Base-by-base conservation (phyloP, 2,797 vertebrate genomes). In the Apodemus agrarius region DNA sequence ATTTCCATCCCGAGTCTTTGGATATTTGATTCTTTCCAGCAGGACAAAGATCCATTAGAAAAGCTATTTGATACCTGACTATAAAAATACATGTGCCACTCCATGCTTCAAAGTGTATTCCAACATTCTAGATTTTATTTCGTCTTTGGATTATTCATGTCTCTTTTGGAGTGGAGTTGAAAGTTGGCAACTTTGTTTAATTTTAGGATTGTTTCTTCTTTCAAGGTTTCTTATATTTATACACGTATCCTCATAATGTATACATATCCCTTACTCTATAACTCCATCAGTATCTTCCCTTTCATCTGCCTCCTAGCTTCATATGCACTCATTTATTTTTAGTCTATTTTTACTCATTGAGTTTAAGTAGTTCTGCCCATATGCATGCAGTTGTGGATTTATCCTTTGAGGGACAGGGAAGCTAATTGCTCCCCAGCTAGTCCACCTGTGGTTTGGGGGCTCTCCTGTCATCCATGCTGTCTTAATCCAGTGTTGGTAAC, bases 51-150 rank as follows among this genome's bases (percentile, higher is more conserved):
- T 37, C 5, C 87, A 75, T 82, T 37, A 54, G 57, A 40, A 34
- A 84, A 91, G 52, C 43, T 19, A 24, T 16, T 93, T 95, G 49
- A 63, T 81, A 80, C 54, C 80, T 86, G 21, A 90, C 52, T 80
- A 80, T 49, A 83, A 82, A 82, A 93, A 57, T 74, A 2, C 4
- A 63, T 21, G 12, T 31, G 14, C 57, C 75, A 54, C 40, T 67
- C 65, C 16, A 29, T 61, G 63, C 8, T 78, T 90, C 57, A 54
- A 78, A 63, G 19, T 37, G n/a, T 88, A n/a, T 63, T 63, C 9
- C n/a, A 89, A 34, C 11, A 49, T 65, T 79, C 34, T 63, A 6
- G 31, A 87, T n/a, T 4, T 59, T 46, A 10, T 69, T 34, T 80
- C 86, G 12, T 86, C 21, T 34, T 80, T 91, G n/a, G 22, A 57